Conservation (phyloP, 2,888 invertebrate genomes). For the Eretmocerus hayati region DNA sequence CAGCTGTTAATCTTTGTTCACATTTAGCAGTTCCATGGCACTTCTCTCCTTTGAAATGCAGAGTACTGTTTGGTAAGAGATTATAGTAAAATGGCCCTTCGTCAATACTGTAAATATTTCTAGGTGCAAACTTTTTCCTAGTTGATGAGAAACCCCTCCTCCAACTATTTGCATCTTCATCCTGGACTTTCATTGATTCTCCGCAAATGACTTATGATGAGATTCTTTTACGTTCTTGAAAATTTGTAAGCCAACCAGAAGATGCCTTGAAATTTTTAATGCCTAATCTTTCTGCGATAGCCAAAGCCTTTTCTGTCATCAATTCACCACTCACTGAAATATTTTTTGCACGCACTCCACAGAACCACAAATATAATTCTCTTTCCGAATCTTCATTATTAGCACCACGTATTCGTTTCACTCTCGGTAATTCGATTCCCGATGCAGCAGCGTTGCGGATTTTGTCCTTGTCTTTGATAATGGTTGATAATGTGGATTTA, state of each 20-base stretch:
- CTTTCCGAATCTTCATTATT: no score
- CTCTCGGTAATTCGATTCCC: no score
- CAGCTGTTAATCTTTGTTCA: conserved; percentile 1
- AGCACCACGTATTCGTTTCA: no score
- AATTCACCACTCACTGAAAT: not conserved
- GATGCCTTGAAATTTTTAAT: not conserved
- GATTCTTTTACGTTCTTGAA: not conserved
- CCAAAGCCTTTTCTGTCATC: not conserved
- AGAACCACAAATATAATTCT: no score
- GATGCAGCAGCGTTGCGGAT: no score
- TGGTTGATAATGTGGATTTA: no score
- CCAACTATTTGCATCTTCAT: not conserved
- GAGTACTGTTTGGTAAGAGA: not conserved
- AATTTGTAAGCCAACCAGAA: not conserved
- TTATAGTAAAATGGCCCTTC: not conserved
- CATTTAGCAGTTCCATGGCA: not conserved
- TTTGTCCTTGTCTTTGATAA: no score
- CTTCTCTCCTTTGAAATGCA: not conserved
- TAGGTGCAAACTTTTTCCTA: not conserved
- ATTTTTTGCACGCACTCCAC: no score
- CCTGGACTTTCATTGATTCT: conserved; percentile 1
- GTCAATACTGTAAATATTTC: conserved; percentile 1
- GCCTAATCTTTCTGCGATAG: not conserved
- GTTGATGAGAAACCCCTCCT: not conserved
- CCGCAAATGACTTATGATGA: not conserved